Base-by-base conservation (phyloP, 30 jellyfish, hydroid and myxozoan species). In the Aurelia aurita complex sp. Pacific region DNA sequence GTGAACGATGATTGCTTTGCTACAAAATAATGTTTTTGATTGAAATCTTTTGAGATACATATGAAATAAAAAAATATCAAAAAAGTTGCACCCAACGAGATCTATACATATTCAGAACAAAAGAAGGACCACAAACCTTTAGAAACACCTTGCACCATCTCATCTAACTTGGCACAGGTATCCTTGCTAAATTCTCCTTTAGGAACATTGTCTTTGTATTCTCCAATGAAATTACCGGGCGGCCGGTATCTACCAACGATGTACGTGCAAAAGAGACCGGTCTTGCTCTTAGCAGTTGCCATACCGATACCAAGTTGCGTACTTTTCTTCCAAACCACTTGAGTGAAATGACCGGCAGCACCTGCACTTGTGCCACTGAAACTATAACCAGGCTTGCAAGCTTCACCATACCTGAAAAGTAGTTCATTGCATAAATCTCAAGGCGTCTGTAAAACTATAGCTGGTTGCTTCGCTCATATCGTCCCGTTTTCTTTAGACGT, bases 261-360 rank as follows among this genome's bases (percentile, higher is more conserved):
- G 35, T 79, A 92, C 32, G 95, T 64, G 79, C 98, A 92, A 33
- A 89, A 73, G 29, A 70, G 84, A 32, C 92, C 90, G 10, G 65
- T 74, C 15, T 78, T 69, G 69, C 87, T 70, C 60, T 78, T 86
- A 10, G 46, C 81, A 5, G 92, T 92, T 1, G 98, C 98, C 81
- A 84, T 32, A 34, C 96, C 98, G 5, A 92, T 63, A 7, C 98
- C 98, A 6, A 92, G 82, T 52, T 83, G 57, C 12, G 96, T 73
- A 60, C 82, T 69, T 12, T 57, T 73, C 52, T 87, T 92, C 98
- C 98, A 92, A 16, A 92, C 97, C 32, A 92, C 88, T 74, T 92
- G 98, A 11, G 98, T 86, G 66, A 92, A 92, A 66, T 92, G 98
- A 32, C 98, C 98, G 16, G 98, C 93, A 15, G 91, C 91, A 35